Evolutionary conservation across 1,140 invertebrate species (phyloP), one percentile per base, ranked within the genome.

Genomic region (Luehdorfia chinensis): DNA sequence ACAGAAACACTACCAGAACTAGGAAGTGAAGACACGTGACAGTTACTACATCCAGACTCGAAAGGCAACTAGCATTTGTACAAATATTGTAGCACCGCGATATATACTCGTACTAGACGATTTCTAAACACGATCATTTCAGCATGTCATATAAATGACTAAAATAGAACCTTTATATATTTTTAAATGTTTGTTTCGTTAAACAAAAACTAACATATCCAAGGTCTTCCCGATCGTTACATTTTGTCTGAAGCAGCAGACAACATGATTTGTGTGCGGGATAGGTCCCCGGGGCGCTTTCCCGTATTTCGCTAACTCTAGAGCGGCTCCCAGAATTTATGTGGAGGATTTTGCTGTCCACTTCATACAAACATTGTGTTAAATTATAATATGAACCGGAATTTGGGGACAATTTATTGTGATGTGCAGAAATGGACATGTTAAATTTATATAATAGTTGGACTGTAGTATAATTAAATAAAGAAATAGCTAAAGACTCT

Each of bases 301-400:
- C 54, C 41, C 50, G 53, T 51, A 37, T 60, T 59, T 55, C 56
- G 62, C 61, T 55, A 59, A 49, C 54, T 65, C 58, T 43, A 46
- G 30, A 50, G 25, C 27, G 46, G 52, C 53, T 55, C 59, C 48
- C 36, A 32, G 58, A 51, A 78, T 83, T 83, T 83, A 83, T 77
- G 61, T 62, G 51, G 39, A 55, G 69, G 77, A 72, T 81, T 74
- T 66, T 41, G 60, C 54, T 81, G 77, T 79, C 75, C 74, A 79
- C 72, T 79, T 74, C 63, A 75, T 75, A 74, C 65, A 79, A 77
- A 77, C 71, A 75, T 66, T 68, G 50, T 55, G 47, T 65, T 78
- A 66, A 71, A 66, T 70, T 76, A 61, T 73, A 71, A 61, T 66
- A 55, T 59, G 36, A 58, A 52, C 30, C 41, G 50, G 33, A 36